Evolutionary conservation across 64 coral and sea anemone genomes (phyloP), one percentile per base, ranked within the genome.

Genomic region (Astreopora myriophthalma): DNA sequence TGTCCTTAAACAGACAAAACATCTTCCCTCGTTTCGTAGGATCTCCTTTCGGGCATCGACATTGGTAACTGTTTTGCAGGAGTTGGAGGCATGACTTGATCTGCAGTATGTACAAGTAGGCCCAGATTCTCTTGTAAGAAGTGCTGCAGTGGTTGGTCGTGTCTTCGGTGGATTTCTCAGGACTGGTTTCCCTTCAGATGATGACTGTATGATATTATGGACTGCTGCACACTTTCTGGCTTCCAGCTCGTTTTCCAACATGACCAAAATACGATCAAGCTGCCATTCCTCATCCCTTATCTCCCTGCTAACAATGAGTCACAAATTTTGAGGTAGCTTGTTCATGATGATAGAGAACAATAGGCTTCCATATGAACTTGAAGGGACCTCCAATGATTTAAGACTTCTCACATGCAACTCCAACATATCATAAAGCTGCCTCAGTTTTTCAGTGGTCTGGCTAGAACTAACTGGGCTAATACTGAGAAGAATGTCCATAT

Each of bases 371-470:
- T 79, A 89, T 1, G 87, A 52, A 11, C 74, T 34, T 8, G 3
- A 36, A 64, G 74, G 33, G 5, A 89, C 32, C 42, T 44, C 73
- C 33, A 89, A 35, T 11, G 48, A 37, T 28, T 57, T 20, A 25
- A 89, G 57, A 9, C 57, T 61, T 78, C 87, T 89, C 6, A 89
- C 62, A n/a, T 89, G 44, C 13, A 26, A 38, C 48, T 89, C 86
- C 3, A 89, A 14, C 66, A 40, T 27, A 35, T 89, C 87, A 34
- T 78, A 19, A 1, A 89, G 20, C 37, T 77, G 0, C 1, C 32
- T 3, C 5, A 65, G 13, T 30, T 77, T 37, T 34, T 25, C n/a
- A 0, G 24, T 61, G 30, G 33, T 77, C 57, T n/a, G n/a, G n/a
- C n/a, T n/a, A 24, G 8, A 3, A 55, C 8, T 55, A 25, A 24